These are phyloP conservation scores for Tromatobia lineatoria DNA, from an alignment of 2,888 invertebrate genomes.

Conservation along the genomic window DNA sequence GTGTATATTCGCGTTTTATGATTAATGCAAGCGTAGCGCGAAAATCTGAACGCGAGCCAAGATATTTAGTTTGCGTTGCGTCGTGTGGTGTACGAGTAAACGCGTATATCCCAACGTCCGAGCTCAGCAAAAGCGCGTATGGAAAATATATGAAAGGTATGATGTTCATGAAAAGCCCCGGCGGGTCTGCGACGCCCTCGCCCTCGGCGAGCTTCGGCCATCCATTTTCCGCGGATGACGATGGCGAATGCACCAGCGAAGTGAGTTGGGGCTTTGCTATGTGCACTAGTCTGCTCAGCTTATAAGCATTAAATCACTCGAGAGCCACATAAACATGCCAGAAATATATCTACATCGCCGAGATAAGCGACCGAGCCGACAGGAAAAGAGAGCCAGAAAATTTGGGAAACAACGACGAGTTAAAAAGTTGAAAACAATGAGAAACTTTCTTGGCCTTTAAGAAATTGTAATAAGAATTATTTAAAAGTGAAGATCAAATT, in stretches of 20 bases:
- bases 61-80: constrained; percentile 52
- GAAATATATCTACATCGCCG: constrained; percentile 69
- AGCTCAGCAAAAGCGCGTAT: constrained; percentile 45
- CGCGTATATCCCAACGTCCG: background rate
- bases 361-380: constrained; percentile 58
- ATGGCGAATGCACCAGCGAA: constrained; percentile 60
- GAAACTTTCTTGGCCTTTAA: constrained; percentile 10
- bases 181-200: constrained; percentile 17
- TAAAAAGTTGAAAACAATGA: background rate
- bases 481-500: background rate
- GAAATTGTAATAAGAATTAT: background rate
- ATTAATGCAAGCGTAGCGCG: constrained; percentile 64
- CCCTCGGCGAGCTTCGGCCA: constrained; percentile 26
- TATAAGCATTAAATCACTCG: constrained; percentile 71
- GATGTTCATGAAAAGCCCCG: constrained; percentile 55
- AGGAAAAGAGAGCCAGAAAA: constrained; percentile 27
- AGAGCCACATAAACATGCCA: constrained; percentile 70
- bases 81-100: constrained; percentile 34
- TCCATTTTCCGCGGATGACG: constrained; percentile 64
- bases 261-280: constrained; percentile 38
- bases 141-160: constrained; percentile 65
- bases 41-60: constrained; percentile 66
- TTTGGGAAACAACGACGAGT: constrained; percentile 25
- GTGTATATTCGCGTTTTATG: constrained; percentile 61
- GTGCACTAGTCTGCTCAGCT: constrained; percentile 37